phyloP scores from a whole-genome alignment of 2,888 invertebrate species.

The Pyrrhia umbra region DNA sequence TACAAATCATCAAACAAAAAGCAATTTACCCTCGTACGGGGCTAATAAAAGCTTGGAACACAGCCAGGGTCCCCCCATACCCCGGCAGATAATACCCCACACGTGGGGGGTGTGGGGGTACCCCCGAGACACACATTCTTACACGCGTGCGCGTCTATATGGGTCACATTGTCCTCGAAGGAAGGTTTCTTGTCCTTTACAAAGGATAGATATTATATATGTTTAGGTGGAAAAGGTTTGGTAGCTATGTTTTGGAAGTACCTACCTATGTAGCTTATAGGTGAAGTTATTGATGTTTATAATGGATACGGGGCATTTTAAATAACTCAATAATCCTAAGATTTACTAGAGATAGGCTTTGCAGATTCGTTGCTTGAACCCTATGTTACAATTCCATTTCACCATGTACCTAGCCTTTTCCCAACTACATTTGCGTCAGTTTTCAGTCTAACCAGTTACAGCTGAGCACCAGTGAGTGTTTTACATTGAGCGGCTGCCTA shows the following conservation, averaged over 20 bases:
- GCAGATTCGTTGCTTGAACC: too few species aligned
- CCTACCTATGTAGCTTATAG: neutral
- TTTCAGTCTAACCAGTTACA: too few species aligned
- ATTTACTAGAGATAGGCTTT: too few species aligned
- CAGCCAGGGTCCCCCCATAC: constrained; percentile 61
- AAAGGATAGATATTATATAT: constrained; percentile 31
- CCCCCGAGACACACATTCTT: constrained; percentile 83
- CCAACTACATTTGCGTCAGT: too few species aligned
- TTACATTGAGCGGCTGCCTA: too few species aligned
- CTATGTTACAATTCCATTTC: too few species aligned
- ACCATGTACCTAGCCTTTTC: too few species aligned
- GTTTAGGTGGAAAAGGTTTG: constrained; percentile 16
- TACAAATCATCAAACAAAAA: constrained; percentile 64
- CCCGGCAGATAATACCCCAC: constrained; percentile 74
- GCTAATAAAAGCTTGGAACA: constrained; percentile 67
- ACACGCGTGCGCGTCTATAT: constrained; percentile 85
- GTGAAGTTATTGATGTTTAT: neutral
- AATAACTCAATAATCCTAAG: too few species aligned
- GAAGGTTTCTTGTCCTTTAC: constrained; percentile 58
- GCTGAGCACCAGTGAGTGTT: too few species aligned
- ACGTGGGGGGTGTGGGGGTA: constrained; percentile 62
- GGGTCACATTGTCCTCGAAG: constrained; percentile 84
- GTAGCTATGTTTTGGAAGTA: constrained; percentile 1
- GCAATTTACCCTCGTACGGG: constrained; percentile 60
- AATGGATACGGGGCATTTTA: too few species aligned